Percentiles rank a stretch among this genome's conserved stretches.
Evolutionary conservation across 2,797 vertebrate genomes (phyloP).

Genomic region (Gambusia yucatana): DNA sequence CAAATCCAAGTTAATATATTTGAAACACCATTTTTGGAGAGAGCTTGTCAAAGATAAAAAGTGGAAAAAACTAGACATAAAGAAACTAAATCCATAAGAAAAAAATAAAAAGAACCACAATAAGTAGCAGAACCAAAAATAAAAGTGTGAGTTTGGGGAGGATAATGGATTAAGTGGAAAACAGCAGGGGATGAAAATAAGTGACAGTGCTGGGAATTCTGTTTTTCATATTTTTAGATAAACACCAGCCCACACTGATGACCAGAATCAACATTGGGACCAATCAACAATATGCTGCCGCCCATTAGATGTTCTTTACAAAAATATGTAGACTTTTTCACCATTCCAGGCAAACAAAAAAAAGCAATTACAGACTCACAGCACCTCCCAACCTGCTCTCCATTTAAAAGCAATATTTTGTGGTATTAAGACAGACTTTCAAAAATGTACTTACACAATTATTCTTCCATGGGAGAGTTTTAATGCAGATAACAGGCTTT

Average conservation of each 20-base stretch:
- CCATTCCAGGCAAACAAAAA: conserved; percentile 4
- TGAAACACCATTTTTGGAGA: neutral
- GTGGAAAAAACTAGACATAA: neutral
- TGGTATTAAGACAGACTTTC: neutral
- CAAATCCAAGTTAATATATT: neutral
- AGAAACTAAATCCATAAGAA: neutral
- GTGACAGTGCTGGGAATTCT: conserved; percentile 17
- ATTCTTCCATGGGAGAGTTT: neutral
- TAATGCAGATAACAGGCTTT: neutral
- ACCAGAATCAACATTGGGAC: conserved; percentile 24
- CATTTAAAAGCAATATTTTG: neutral
- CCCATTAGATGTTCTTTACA: conserved; percentile 1
- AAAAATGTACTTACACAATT: neutral
- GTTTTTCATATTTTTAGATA: conserved; percentile 25
- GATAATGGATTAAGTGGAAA: conserved; percentile 23
- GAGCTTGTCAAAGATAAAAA: neutral
- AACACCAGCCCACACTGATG: conserved; percentile 17
- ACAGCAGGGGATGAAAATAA: neutral
- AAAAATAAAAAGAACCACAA: neutral
- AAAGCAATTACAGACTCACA: conserved; percentile 8
- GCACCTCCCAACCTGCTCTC: neutral
- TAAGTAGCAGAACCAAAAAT: conserved; percentile 14
- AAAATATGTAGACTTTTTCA: conserved; percentile 35
- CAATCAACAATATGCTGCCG: conserved; percentile 35
- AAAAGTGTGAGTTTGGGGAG: conserved; percentile 2